Percentiles rank a stretch among this genome's conserved stretches.
phyloP scores from a whole-genome alignment of 2,797 vertebrate species.

The Phrynocephalus vlangalii region DNA sequence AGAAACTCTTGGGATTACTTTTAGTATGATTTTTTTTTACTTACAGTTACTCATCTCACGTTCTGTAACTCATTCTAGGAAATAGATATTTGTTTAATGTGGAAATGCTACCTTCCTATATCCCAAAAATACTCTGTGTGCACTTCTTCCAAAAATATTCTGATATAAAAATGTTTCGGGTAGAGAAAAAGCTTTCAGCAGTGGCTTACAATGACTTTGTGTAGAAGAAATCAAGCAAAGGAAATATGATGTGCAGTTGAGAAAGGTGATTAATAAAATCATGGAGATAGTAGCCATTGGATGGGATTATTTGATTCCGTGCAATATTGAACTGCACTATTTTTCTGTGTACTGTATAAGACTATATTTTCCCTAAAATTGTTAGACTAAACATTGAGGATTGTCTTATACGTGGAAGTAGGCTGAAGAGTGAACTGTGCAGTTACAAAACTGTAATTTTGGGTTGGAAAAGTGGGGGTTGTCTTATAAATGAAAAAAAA shows the following conservation, averaged over 20 bases:
- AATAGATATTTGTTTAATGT: neutral
- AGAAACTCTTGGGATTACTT: neutral
- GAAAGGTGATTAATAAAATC: neutral
- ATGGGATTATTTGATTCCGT: neutral
- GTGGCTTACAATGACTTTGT: neutral
- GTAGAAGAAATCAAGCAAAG: neutral
- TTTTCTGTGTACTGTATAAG: too few species aligned
- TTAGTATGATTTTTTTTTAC: neutral
- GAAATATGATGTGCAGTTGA: neutral
- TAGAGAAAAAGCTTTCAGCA: neutral
- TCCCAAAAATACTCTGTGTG: neutral
- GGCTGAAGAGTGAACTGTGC: too few species aligned
- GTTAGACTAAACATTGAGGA: too few species aligned
- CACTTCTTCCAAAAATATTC: too few species aligned
- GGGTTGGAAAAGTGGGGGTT: too few species aligned
- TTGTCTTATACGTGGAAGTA: too few species aligned
- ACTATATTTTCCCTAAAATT: too few species aligned
- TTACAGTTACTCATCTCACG: neutral
- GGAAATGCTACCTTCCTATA: neutral
- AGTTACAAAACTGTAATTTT: too few species aligned
- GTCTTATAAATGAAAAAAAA: too few species aligned
- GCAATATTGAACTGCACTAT: neutral
- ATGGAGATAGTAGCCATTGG: neutral
- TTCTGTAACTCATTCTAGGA: neutral
- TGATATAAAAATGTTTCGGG: neutral